Conservation (phyloP, 1,140 invertebrate genomes). For the Ectropis grisescens region DNA sequence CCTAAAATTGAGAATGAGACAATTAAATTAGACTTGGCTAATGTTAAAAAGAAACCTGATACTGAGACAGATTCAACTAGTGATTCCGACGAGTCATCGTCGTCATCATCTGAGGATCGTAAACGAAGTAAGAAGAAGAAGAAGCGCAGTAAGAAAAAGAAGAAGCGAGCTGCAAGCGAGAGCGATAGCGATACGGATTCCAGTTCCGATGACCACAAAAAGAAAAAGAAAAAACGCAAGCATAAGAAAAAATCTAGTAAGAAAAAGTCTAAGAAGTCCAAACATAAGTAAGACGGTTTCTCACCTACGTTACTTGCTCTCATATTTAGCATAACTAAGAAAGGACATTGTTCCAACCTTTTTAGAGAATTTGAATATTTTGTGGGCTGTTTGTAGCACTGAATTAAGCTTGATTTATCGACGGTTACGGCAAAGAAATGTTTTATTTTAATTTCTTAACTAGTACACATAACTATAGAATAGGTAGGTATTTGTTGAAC, state of each 20-base stretch:
- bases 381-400: too few species aligned
- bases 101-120: constrained; percentile 55
- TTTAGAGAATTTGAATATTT: too few species aligned
- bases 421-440: too few species aligned
- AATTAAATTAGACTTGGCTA: constrained; percentile 58
- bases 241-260: constrained; percentile 68
- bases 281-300: constrained; percentile 52
- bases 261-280: constrained; percentile 66
- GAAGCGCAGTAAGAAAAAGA: constrained; percentile 60
- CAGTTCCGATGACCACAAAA: constrained; percentile 66
- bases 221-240: constrained; percentile 67
- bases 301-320: too few species aligned
- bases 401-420: background rate
- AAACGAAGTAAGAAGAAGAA: constrained; percentile 62
- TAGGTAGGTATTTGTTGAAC: too few species aligned
- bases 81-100: constrained; percentile 49
- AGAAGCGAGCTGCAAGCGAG: constrained; percentile 53
- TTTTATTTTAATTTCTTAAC: too few species aligned
- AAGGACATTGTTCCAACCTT: too few species aligned
- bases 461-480: too few species aligned
- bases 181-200: constrained; percentile 62
- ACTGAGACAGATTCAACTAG: constrained; percentile 55
- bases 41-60: constrained; percentile 62
- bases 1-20: constrained; percentile 46
- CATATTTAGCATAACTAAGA: too few species aligned